Evolutionary conservation across 2,888 invertebrate species (phyloP).

Genomic region (Coleophora flavipennella): DNA sequence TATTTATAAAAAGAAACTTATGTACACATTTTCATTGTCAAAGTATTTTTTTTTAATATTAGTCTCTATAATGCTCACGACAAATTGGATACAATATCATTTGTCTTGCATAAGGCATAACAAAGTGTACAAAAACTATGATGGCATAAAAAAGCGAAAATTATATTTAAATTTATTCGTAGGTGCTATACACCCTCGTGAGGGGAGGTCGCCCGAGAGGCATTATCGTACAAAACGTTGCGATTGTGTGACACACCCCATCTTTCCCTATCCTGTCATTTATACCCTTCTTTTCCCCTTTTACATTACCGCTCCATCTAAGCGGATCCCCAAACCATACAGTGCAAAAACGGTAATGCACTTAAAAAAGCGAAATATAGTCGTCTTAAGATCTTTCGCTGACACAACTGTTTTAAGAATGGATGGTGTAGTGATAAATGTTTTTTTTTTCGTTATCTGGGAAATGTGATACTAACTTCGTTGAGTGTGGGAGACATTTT

Average conservation of each 20-base stretch:
- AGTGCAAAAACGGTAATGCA: slow-evolving; percentile 4
- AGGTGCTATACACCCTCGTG: slow-evolving; percentile 17
- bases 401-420: slow-evolving; percentile 20
- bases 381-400: slow-evolving; percentile 11
- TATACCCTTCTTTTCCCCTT: slow-evolving; percentile 11
- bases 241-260: slow-evolving; percentile 33
- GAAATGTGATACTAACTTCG: slow-evolving; percentile 5
- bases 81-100: too few species aligned
- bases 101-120: too few species aligned
- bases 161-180: slow-evolving; percentile 10
- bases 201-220: slow-evolving; percentile 21
- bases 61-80: too few species aligned
- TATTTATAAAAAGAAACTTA: too few species aligned
- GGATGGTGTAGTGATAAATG: slow-evolving; percentile 23
- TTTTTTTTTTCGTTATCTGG: slow-evolving; percentile 13
- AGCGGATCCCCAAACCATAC: slow-evolving; percentile 9
- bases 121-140: not conserved
- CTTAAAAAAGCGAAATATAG: slow-evolving; percentile 3
- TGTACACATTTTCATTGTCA: too few species aligned
- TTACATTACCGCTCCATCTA: slow-evolving; percentile 19
- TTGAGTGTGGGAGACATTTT: not conserved
- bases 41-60: too few species aligned
- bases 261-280: slow-evolving; percentile 13
- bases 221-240: slow-evolving; percentile 49
- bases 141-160: slow-evolving; percentile 7